Evolutionary conservation across 53 echinoderm and acorn worm genomes (phyloP).

Genomic region (Arbacia lixula): DNA sequence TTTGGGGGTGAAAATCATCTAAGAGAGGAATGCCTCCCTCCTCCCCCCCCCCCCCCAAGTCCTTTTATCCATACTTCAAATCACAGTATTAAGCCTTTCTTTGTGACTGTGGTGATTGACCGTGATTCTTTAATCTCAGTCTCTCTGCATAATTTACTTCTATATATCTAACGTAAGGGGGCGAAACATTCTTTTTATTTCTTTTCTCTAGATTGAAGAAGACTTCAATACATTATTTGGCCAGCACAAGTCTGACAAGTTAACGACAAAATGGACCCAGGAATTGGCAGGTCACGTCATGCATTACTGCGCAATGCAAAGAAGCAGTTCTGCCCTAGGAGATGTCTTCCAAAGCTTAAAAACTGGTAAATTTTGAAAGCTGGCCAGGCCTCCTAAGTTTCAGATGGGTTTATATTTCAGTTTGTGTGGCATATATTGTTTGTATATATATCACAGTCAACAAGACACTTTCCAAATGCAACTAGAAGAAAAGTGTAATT

Average conservation of each 20-base stretch:
- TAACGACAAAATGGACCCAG: constrained; percentile 19
- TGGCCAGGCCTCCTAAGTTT: constrained; percentile 30
- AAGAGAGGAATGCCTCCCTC: constrained; percentile 11
- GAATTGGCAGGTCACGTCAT: constrained; percentile 20
- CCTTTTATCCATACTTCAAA: constrained; percentile 11
- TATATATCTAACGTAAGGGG: not conserved
- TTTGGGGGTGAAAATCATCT: constrained; percentile 16
- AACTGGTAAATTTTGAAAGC: not conserved
- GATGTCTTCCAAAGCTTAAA: constrained; percentile 3
- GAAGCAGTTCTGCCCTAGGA: constrained; percentile 10
- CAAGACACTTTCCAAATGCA: constrained; percentile 6
- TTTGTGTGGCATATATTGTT: constrained; percentile 9
- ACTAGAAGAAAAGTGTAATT: constrained; percentile 8
- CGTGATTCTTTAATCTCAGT: constrained; percentile 23
- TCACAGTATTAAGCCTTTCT: constrained; percentile 30
- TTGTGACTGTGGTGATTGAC: constrained; percentile 23
- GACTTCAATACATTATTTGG: constrained; percentile 36
- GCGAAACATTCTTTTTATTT: constrained; percentile 26
- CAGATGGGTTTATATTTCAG: constrained; percentile 16
- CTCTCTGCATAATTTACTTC: constrained; percentile 21
- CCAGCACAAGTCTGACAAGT: constrained; percentile 28
- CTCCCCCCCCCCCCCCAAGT: not conserved
- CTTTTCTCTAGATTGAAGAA: constrained; percentile 35
- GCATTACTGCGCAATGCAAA: constrained; percentile 16
- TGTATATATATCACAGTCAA: constrained; percentile 5